phyloP scores from a whole-genome alignment of 2,888 invertebrate genomes.

The Tenthredo scrophulariae region DNA sequence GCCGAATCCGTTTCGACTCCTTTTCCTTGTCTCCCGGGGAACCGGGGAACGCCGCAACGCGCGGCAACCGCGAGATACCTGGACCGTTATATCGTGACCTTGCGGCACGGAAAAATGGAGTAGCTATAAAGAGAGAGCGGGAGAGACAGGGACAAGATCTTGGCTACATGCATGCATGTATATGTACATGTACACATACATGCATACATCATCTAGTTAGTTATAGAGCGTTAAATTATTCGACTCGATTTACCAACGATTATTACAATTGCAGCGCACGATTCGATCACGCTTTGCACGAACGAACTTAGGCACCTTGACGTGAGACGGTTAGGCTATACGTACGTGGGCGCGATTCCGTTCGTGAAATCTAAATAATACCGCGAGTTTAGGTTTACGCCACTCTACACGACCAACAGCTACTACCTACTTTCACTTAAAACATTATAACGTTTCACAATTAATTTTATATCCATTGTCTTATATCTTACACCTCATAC shows the following conservation, averaged over 20 bases:
- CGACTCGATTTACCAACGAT: conserved; percentile 20
- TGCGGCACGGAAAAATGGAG: neutral
- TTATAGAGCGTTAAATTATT: conserved; percentile 14
- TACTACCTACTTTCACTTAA: conserved; percentile 35
- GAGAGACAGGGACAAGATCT: neutral
- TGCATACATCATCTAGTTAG: neutral
- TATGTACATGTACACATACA: neutral
- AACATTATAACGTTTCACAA: neutral
- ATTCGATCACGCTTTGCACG: conserved; percentile 49
- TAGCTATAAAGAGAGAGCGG: neutral
- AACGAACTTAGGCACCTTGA: conserved; percentile 42
- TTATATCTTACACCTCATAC: neutral
- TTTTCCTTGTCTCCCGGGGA: conserved; percentile 37
- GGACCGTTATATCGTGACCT: conserved; percentile 29
- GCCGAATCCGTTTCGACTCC: conserved; percentile 51
- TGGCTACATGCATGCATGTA: neutral
- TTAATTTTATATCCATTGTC: neutral
- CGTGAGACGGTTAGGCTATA: neutral
- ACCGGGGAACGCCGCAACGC: neutral
- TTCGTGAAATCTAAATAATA: conserved; percentile 46
- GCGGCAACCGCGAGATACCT: conserved; percentile 14
- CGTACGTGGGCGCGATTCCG: conserved; percentile 27
- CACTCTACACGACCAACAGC: neutral
- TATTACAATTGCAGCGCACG: conserved; percentile 17
- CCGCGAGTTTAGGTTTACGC: conserved; percentile 26